A percentile compares a stretch with the other conserved stretches of the same genome.
phyloP scores from a whole-genome alignment of 64 coral and sea anemone genomes.

The Platygyra sinensis region DNA sequence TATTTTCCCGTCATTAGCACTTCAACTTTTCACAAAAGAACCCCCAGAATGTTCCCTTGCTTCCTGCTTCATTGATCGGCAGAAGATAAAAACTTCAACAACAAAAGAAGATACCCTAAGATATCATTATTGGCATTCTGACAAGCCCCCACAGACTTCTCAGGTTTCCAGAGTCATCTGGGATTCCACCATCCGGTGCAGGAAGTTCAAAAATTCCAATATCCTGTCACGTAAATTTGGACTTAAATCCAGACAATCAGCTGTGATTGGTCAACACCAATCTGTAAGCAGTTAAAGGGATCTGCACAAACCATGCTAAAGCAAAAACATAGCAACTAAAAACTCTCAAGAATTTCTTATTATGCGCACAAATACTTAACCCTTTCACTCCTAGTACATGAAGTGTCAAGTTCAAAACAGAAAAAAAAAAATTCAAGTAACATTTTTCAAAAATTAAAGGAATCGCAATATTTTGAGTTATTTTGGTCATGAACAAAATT shows the following conservation, averaged over 20 bases:
- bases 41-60: neutral
- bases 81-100: neutral
- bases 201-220: neutral
- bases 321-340: neutral
- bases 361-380: no score
- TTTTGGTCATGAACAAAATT: no score
- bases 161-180: neutral
- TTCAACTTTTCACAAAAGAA: neutral
- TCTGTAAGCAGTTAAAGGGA: no score
- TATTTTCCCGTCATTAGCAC: neutral
- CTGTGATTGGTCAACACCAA: neutral
- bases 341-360: neutral
- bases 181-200: neutral
- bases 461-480: no score
- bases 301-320: no score
- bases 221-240: no score
- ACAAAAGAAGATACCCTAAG: neutral
- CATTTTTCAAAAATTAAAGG: no score
- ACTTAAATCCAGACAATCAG: neutral
- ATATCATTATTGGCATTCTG: neutral
- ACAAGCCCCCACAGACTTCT: neutral
- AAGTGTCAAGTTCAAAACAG: no score
- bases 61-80: neutral
- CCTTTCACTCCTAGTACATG: no score
- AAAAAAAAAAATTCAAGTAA: no score